Base-by-base conservation (phyloP, 2,113 vertebrate genomes). In the Coreoperca whiteheadi region DNA sequence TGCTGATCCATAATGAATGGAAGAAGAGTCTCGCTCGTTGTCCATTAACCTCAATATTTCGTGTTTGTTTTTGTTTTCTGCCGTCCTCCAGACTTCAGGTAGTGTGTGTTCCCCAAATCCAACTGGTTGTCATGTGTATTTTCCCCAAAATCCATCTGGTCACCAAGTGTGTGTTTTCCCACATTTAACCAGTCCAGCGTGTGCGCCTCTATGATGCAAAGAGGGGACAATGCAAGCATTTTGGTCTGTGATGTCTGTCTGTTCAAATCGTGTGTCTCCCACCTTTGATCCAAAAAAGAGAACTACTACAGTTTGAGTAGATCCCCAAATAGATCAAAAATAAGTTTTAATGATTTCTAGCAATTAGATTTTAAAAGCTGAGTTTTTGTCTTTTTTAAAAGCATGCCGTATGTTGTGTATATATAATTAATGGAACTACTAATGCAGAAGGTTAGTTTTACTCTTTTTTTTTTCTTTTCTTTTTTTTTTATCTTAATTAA, bases 71-170 rank as follows among this genome's bases (percentile, higher is more conserved):
- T 72, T 81, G 76, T 87, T 83, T 77, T 59, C 43, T 67, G 75
- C 69, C 69, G 30, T 64, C 79, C 59, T 77, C 63, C 72, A 83
- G 61, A 82, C 53, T 81, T 61, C 43, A 85, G 76, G 79, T 79
- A 70, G 74, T 72, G 74, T 84, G 67, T 85, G 32, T 85, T 85
- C 72, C 85, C 80, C 59, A 77, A 57, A 67, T 89, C 74, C 79
- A 83, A 84, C 70, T 80, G 83, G 82, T 80, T 56, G 70, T 86
- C 85, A 76, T 90, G 83, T 85, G 85, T 84, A 78, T 88, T 77
- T 90, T 68, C 82, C 64, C 76, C 20, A 77, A 81, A 73, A 84
- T 88, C 88, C 84, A 88, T 91, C 81, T 86, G 80, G 90, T 90
- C 37, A 50, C 68, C 68, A 10, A 74, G 66, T 65, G 54, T 46